Base-by-base conservation (phyloP, 2,797 vertebrate species). In the Manis crassicaudata region DNA sequence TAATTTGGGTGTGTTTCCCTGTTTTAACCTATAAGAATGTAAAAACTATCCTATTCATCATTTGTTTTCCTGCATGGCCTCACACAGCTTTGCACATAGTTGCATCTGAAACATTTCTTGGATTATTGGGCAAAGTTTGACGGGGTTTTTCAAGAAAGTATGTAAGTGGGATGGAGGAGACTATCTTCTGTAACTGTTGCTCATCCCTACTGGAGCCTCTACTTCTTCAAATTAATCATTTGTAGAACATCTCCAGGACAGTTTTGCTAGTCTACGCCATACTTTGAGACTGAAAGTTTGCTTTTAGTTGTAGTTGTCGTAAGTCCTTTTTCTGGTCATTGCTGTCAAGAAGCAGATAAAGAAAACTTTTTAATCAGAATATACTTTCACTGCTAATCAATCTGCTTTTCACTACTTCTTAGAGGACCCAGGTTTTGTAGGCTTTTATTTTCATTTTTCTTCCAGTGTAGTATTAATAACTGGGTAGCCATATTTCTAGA, bases 331-430 rank as follows among this genome's bases (percentile, higher is more conserved):
- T 62, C 60, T 27, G 86, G 50, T 80, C 52, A 62, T 62, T 80
- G 37, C 43, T 70, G 16, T 46, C 60, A 92, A 95, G 72, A 73
- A 84, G 40, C 58, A 73, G 77, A 35, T 80, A 67, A 67, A 84
- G 65, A 88, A 91, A 87, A 79, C 25, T n/a, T 52, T 62, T 60
- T 52, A 92, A 75, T 88, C 12, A 79, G 50, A 88, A 67, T 92
- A 50, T 6, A 23, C 68, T 85, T 93, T 76, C 20, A 83, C 13
- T 62, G 8, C 23, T 43, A 73, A 10, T 54, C 5, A 88, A 3
- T 77, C 32, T 25, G 7, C 29, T 62, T 85, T 82, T 77, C 56
- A 21, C 54, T 60, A 3, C 88, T 91, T 10, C 35, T 68, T 85
- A 85, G n/a, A 81, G 67, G 37, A 67, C 63, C 11, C 43, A 80